Conservation (phyloP, 30 jellyfish, hydroid and myxozoan genomes). For the Hydractinia echinata region DNA sequence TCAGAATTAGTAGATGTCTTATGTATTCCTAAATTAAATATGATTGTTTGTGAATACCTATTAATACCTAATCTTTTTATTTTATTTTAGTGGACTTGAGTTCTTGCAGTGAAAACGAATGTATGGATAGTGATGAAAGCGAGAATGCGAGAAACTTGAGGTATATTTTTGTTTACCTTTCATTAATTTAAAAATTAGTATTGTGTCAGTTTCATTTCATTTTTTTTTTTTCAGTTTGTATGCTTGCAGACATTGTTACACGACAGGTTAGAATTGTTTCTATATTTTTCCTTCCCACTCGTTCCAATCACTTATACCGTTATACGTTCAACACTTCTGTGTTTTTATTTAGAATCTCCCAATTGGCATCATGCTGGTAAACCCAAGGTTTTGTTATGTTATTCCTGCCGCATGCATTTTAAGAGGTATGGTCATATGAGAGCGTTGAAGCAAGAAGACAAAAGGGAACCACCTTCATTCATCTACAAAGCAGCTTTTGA, state of each 20-base stretch:
- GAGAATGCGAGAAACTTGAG: conserved; percentile 75
- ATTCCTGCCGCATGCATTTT: conserved; percentile 71
- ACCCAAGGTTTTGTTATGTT: conserved; percentile 70
- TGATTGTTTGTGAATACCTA: background rate
- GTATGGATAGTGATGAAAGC: conserved; percentile 93
- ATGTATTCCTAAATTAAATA: too few species aligned
- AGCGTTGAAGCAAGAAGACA: conserved; percentile 59
- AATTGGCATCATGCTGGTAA: conserved; percentile 99
- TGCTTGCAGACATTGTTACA: conserved; percentile 93
- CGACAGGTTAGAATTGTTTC: conserved; percentile 53
- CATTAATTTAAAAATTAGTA: too few species aligned
- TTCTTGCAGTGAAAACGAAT: conserved; percentile 94
- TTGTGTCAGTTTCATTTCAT: background rate
- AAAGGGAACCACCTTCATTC: conserved; percentile 89
- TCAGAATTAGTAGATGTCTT: too few species aligned
- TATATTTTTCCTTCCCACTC: background rate
- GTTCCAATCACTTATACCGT: background rate
- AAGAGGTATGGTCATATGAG: conserved; percentile 91
- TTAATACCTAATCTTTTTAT: background rate
- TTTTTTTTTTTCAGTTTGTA: conserved; percentile 56
- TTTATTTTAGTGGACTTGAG: conserved; percentile 79
- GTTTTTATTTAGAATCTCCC: conserved; percentile 56
- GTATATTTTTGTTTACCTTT: conserved; percentile 13
- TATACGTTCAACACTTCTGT: background rate
- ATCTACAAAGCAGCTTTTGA: conserved; percentile 91